Evolutionary conservation across 2,113 vertebrate genomes (phyloP).

Genomic region (Microtus richardsoni): DNA sequence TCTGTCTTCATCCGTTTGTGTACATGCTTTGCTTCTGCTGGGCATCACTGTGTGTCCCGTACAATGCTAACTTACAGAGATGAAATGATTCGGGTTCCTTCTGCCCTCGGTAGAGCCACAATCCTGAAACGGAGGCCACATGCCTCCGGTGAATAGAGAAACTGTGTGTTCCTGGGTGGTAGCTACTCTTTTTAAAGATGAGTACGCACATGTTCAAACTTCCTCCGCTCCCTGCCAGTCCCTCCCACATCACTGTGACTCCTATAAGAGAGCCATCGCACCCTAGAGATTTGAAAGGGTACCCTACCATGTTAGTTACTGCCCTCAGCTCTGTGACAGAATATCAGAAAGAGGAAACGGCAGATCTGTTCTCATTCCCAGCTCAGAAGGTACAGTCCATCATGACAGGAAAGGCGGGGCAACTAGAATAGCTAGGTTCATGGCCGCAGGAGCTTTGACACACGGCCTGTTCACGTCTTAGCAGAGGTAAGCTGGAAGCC

Average conservation of each 20-base stretch:
- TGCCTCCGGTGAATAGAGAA: neutral
- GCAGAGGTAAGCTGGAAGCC: neutral
- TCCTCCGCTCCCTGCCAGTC: rapidly evolving
- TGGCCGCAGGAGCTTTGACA: neutral
- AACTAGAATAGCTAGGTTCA: too few relatives aligned
- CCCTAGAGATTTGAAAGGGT: neutral
- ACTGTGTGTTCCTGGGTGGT: neutral
- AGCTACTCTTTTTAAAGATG: neutral
- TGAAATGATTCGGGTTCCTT: neutral
- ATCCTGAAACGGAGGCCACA: neutral
- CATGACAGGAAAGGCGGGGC: neutral
- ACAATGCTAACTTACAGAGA: neutral
- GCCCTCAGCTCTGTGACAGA: neutral
- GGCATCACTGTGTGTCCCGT: neutral
- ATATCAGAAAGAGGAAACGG: neutral
- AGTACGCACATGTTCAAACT: rapidly evolving
- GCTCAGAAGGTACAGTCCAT: neutral
- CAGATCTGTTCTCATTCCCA: neutral
- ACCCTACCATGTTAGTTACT: neutral
- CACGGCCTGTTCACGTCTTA: neutral
- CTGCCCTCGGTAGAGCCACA: neutral
- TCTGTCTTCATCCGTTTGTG: neutral
- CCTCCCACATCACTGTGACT: neutral
- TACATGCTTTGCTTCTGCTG: too few relatives aligned
- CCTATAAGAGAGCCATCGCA: rapidly evolving